Percentiles rank a stretch among this genome's conserved stretches.
Evolutionary conservation across 2,888 invertebrate species (phyloP).

Genomic region (Steinernema hermaphroditum): DNA sequence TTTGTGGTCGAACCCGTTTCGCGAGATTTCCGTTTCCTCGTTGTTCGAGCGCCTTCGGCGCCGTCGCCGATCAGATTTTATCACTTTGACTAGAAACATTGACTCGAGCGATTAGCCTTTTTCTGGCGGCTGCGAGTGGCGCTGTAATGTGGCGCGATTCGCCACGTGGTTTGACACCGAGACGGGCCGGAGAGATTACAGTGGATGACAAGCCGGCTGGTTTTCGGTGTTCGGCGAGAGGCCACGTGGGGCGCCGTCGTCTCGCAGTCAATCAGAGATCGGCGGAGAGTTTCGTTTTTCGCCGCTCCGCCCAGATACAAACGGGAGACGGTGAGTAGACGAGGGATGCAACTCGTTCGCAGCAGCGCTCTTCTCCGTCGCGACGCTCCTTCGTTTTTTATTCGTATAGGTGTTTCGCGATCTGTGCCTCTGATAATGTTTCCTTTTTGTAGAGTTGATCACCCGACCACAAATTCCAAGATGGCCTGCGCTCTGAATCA

Average conservation of each 20-base stretch:
- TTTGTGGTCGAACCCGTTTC: no score
- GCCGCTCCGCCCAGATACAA: neutral
- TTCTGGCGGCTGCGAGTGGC: neutral
- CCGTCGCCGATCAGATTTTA: neutral
- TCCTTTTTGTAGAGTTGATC: neutral
- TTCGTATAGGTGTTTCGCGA: conserved; percentile 5
- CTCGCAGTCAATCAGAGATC: neutral
- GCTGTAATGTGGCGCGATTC: conserved; percentile 14
- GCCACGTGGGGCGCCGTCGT: neutral
- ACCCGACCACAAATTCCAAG: neutral
- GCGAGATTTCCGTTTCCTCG: neutral
- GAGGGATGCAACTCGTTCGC: neutral
- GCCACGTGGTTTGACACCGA: conserved; percentile 7
- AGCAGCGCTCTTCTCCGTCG: neutral
- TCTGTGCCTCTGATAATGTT: no score
- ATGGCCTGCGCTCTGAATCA: neutral
- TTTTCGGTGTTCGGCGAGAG: neutral
- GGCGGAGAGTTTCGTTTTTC: neutral
- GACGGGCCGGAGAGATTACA: neutral
- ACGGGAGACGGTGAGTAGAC: neutral
- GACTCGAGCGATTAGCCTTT: neutral
- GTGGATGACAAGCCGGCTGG: neutral
- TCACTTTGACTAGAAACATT: conserved; percentile 23
- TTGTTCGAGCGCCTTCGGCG: neutral
- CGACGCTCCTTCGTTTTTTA: neutral